Conservation (phyloP, 2,113 vertebrate species). For the Takifugu flavidus region DNA sequence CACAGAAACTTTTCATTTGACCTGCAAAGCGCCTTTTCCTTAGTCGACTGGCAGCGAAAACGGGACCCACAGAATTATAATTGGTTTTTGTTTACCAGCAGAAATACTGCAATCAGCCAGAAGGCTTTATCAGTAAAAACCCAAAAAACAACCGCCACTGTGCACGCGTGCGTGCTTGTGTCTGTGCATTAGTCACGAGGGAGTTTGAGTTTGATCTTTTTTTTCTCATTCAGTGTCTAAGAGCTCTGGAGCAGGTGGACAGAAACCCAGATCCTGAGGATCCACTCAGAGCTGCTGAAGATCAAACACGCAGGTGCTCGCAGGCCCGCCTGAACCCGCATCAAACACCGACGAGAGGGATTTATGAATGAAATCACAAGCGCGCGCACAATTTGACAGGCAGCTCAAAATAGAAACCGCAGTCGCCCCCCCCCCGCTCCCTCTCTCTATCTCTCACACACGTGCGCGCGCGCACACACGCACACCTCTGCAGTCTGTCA, state of each 20-base stretch:
- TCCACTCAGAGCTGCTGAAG: not conserved
- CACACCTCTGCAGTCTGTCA: slow-evolving; percentile 48
- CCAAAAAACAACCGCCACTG: slow-evolving; percentile 15
- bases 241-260: too few species aligned
- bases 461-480: slow-evolving; percentile 9
- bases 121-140: slow-evolving; percentile 35
- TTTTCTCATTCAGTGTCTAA: too few species aligned
- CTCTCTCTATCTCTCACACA: not conserved
- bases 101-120: slow-evolving; percentile 61
- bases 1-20: slow-evolving; percentile 36
- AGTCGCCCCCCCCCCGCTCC: slow-evolving; percentile 16
- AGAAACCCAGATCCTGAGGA: too few species aligned
- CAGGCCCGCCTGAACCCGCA: slow-evolving; percentile 19
- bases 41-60: not conserved
- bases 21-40: slow-evolving; percentile 19
- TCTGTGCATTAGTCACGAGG: slow-evolving; percentile 13
- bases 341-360: slow-evolving; percentile 19
- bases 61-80: slow-evolving; percentile 46
- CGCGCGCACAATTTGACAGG: slow-evolving; percentile 39
- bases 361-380: slow-evolving; percentile 64
- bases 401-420: slow-evolving; percentile 58
- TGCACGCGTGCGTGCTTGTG: slow-evolving; percentile 16
- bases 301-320: slow-evolving; percentile 17
- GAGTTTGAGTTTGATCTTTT: not conserved
- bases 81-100: slow-evolving; percentile 66